These are phyloP conservation scores for Hyaena hyaena DNA, from an alignment of 2,113 vertebrate genomes.

Conservation along the genomic window DNA sequence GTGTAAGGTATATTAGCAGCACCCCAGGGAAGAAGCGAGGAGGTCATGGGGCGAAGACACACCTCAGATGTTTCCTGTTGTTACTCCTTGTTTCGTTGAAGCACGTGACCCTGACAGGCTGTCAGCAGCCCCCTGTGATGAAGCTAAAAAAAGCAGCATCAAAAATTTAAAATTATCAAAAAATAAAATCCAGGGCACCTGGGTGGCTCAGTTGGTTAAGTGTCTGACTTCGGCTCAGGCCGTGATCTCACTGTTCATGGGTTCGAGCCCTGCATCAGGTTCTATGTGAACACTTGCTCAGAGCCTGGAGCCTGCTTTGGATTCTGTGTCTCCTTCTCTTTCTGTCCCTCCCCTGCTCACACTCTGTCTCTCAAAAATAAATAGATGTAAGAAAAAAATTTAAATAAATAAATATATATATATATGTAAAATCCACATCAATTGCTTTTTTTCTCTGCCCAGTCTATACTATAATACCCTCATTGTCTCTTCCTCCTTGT, in stretches of 20 bases:
- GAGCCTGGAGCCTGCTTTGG: too few relatives aligned
- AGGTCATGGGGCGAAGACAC: neutral
- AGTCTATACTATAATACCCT: accelerated
- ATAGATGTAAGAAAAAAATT: too few relatives aligned
- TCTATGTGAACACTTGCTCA: too few relatives aligned
- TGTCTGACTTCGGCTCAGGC: too few relatives aligned
- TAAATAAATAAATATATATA: too few relatives aligned
- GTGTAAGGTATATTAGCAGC: neutral
- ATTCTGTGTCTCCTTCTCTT: too few relatives aligned
- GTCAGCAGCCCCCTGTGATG: conserved; percentile 39
- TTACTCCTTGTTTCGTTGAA: neutral
- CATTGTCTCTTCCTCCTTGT: neutral
- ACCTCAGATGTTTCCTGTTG: neutral
- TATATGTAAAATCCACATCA: neutral
- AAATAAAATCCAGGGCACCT: too few relatives aligned
- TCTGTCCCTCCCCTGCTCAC: too few relatives aligned
- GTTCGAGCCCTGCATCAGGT: too few relatives aligned
- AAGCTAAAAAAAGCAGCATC: neutral
- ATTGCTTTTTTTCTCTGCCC: neutral
- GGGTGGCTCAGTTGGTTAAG: too few relatives aligned
- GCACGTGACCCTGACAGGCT: conserved; percentile 45
- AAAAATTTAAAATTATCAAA: neutral
- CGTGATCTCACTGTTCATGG: too few relatives aligned
- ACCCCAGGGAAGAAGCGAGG: neutral
- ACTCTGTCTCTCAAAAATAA: too few relatives aligned